Conservation (phyloP, 2,888 invertebrate genomes). For the Mimumesa dahlbomi region DNA sequence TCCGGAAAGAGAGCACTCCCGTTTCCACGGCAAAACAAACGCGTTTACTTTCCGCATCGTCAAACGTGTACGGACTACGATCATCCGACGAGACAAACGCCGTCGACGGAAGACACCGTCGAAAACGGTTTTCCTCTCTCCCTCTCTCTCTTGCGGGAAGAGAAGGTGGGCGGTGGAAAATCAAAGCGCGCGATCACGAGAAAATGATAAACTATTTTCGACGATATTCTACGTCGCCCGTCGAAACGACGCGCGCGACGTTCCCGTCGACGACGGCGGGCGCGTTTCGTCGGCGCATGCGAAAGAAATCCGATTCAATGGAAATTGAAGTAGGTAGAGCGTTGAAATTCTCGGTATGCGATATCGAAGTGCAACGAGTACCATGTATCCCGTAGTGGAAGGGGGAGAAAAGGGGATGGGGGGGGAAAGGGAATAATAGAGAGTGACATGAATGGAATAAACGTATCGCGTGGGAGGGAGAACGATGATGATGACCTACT, state of each 20-base stretch:
- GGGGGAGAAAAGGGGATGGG: background rate
- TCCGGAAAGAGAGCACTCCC: too few species aligned
- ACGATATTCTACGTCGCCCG: slow-evolving; percentile 3
- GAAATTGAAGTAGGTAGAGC: slow-evolving; percentile 50
- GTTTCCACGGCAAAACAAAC: too few species aligned
- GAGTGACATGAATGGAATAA: slow-evolving; percentile 60
- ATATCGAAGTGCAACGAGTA: slow-evolving; percentile 24
- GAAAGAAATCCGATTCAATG: slow-evolving; percentile 62
- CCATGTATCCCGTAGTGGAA: too few species aligned
- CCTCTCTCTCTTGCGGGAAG: too few species aligned
- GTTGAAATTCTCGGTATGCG: slow-evolving; percentile 52
- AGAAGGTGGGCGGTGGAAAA: background rate
- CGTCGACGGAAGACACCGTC: too few species aligned
- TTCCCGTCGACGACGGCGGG: too few species aligned
- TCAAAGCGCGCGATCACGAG: slow-evolving; percentile 13
- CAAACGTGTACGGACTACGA: too few species aligned
- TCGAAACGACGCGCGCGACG: slow-evolving; percentile 8
- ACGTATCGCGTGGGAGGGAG: slow-evolving; percentile 30
- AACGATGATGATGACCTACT: slow-evolving; percentile 55
- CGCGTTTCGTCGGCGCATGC: slow-evolving; percentile 24
- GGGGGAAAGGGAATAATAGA: slow-evolving; percentile 28
- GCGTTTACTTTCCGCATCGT: too few species aligned
- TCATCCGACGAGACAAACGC: too few species aligned
- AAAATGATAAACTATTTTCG: slow-evolving; percentile 12
- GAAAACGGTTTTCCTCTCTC: too few species aligned